Conservation (phyloP, 2,888 invertebrate species). For the Imbricaverruca yamaguchii region DNA sequence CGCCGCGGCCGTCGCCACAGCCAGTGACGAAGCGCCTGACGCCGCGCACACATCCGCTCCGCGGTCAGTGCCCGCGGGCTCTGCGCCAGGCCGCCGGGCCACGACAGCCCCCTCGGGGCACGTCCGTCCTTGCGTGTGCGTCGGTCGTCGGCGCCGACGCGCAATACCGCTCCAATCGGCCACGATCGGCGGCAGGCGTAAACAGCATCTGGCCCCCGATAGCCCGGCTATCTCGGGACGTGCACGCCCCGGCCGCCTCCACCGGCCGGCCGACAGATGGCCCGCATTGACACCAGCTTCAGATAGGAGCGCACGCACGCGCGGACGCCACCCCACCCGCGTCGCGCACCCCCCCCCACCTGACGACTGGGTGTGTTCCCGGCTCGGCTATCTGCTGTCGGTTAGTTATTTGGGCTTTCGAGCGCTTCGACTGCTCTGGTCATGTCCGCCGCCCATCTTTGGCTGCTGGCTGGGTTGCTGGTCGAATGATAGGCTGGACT, state of each 20-base stretch:
- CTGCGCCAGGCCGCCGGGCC: too few relatives aligned
- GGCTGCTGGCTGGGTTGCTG: too few relatives aligned
- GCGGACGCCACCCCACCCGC: background rate
- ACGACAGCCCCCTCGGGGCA: too few relatives aligned
- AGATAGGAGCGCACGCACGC: background rate
- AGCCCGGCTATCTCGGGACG: background rate
- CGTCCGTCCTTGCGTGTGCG: too few relatives aligned
- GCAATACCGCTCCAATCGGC: background rate
- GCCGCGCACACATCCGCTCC: too few relatives aligned
- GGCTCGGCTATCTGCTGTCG: background rate
- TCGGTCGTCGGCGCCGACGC: background rate
- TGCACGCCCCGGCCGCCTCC: background rate
- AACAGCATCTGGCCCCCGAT: background rate
- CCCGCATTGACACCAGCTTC: background rate
- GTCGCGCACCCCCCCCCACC: too few relatives aligned
- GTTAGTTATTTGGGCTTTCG: too few relatives aligned
- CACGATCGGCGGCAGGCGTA: background rate
- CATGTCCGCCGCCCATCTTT: too few relatives aligned
- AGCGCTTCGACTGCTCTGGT: too few relatives aligned
- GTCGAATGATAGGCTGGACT: too few relatives aligned
- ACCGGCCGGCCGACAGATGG: background rate
- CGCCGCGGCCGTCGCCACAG: background rate
- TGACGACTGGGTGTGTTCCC: background rate
- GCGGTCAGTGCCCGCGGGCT: too few relatives aligned
- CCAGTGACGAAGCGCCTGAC: background rate